A percentile compares a stretch with the other conserved stretches of the same genome.
phyloP scores from a whole-genome alignment of 2,797 vertebrate species.

The Podarcis siculus region DNA sequence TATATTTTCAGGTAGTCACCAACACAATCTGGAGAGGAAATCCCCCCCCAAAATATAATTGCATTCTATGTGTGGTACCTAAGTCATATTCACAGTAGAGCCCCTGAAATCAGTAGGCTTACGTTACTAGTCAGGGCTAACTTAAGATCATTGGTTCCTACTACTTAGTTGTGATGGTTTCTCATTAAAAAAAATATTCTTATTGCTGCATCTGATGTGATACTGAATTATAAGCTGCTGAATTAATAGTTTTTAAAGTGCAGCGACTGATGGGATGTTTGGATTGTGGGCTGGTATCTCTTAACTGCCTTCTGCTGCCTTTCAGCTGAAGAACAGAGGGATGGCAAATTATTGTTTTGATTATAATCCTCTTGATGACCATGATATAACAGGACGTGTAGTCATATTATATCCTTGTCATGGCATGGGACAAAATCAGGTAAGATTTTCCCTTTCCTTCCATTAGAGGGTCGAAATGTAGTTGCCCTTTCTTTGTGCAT shows the following conservation, averaged over 20 bases:
- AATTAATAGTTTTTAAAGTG: neutral
- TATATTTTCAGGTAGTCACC: too few relatives aligned
- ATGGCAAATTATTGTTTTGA: constrained; percentile 90
- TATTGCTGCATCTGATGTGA: neutral
- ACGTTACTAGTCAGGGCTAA: too few relatives aligned
- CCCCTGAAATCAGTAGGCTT: too few relatives aligned
- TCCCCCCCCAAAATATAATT: too few relatives aligned
- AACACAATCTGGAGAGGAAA: too few relatives aligned
- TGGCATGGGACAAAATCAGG: constrained; percentile 98
- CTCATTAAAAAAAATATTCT: neutral
- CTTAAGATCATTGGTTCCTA: neutral
- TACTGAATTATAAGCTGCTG: neutral
- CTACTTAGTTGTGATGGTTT: neutral
- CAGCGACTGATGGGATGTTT: neutral
- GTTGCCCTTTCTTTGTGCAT: neutral
- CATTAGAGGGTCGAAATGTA: neutral
- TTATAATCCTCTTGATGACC: constrained; percentile 90
- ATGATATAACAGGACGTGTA: constrained; percentile 80
- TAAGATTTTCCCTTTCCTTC: constrained; percentile 64
- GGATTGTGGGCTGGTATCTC: constrained; percentile 12
- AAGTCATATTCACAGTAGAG: too few relatives aligned
- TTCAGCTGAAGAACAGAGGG: constrained; percentile 89
- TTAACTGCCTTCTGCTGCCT: constrained; percentile 50
- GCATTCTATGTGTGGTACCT: too few relatives aligned
- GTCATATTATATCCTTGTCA: constrained; percentile 92